phyloP scores from a whole-genome alignment of 1,140 invertebrate genomes.

The Oncopodura yosiiana region DNA sequence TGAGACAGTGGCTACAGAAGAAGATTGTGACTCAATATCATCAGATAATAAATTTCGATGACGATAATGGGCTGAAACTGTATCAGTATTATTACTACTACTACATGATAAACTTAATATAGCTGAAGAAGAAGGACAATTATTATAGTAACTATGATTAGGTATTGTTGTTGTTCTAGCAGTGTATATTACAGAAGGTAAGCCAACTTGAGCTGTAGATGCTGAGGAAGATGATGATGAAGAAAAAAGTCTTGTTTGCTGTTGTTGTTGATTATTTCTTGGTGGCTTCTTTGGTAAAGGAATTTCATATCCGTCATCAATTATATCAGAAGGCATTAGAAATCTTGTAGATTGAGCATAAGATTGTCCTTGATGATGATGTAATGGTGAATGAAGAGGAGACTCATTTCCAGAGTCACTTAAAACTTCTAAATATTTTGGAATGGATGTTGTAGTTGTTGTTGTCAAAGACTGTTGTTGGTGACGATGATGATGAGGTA shows the following conservation, averaged over 20 bases:
- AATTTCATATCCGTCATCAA: conserved; percentile 29
- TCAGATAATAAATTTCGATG: too few relatives aligned
- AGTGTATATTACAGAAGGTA: conserved; percentile 2
- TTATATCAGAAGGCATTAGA: background rate
- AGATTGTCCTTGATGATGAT: too few relatives aligned
- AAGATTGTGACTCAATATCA: too few relatives aligned
- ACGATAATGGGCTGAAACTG: too few relatives aligned
- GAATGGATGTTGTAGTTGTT: too few relatives aligned
- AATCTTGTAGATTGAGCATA: too few relatives aligned
- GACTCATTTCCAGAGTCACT: background rate
- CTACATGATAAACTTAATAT: too few relatives aligned
- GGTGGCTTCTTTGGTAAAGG: conserved; percentile 24
- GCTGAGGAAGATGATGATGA: background rate
- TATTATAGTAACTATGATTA: too few relatives aligned
- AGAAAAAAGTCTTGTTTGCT: background rate
- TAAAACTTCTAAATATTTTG: conserved; percentile 27
- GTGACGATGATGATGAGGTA: background rate
- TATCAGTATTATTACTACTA: too few relatives aligned
- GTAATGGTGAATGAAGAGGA: too few relatives aligned
- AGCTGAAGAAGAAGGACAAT: background rate
- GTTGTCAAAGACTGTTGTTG: background rate
- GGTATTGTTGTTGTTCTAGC: conserved; percentile 17
- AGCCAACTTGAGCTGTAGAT: background rate
- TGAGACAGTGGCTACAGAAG: too few relatives aligned
- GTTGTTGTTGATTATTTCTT: background rate